Evolutionary conservation across 2,113 vertebrate genomes (phyloP), one percentile per base, ranked within the genome.

Genomic region (Dolichotis patagonum): DNA sequence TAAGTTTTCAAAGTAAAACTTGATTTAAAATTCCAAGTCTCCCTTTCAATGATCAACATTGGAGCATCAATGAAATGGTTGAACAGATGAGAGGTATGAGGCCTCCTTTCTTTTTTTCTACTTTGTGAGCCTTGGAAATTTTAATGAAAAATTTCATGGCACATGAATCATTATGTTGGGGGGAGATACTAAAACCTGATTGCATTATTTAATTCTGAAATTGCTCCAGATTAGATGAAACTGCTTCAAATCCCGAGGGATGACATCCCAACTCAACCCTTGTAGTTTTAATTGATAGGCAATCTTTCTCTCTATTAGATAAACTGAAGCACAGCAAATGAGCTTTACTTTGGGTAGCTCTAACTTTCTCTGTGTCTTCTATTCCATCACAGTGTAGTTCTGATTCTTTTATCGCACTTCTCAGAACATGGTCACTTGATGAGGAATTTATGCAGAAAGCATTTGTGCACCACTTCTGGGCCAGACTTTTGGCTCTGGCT

Each of bases 71-170:
- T 6, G 81, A 97, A 93, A 80, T 90, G 96, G 98, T 92, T 97
- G 97, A 97, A 97, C 88, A 92, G 91, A 97, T 96, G 95, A 98
- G 96, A 96, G 91, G 86, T 83, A 95, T 87, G 86, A 84, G 97
- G 92, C 93, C 96, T 96, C 94, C 80, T 96, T 97, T 92, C 91
- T 62, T 83, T 96, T 84, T 92, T 95, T 95, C 91, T 94, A 97
- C 93, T 96, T 97, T 88, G 96, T 97, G 97, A 98, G 96, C 90
- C 87, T 96, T 93, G 62, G 85, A 97, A 91, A 63, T 81, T 73
- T 98, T 98, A 98, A 98, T 96, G 98, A 98, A 98, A 97, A 98
- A 97, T 88, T 95, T 98, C 97, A 97, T 88, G 58, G 92, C 88
- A 96, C 43, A 73, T 81, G 95, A 98, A 98, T 96, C 92, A 96